These are phyloP conservation scores for Tragelaphus scriptus DNA, from an alignment of 2,113 vertebrate species.

Conservation along the genomic window DNA sequence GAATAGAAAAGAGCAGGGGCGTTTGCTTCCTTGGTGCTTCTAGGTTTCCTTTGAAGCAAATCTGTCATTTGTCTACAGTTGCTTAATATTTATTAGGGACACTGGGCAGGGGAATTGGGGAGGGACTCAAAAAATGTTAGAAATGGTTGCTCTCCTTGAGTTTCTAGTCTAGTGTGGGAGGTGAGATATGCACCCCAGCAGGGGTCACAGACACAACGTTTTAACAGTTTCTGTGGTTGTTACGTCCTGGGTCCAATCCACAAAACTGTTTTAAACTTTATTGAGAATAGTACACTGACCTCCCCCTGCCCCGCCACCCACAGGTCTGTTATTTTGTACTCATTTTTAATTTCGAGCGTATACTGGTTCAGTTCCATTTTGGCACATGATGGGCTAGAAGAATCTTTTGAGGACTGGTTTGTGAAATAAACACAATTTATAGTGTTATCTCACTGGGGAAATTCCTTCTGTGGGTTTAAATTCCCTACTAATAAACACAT, in stretches of 20 bases:
- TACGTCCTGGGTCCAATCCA: not conserved
- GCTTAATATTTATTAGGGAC: not conserved
- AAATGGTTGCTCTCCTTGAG: not conserved
- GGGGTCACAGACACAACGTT: not conserved
- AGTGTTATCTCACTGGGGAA: conserved; percentile 27
- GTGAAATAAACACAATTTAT: conserved; percentile 46
- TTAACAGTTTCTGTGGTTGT: not conserved
- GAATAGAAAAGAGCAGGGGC: not conserved
- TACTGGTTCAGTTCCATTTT: conserved; percentile 17
- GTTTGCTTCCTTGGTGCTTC: not conserved
- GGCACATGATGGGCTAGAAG: not conserved
- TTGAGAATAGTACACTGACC: not conserved
- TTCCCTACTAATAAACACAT: conserved; percentile 1
- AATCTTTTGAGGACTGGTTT: conserved; percentile 16
- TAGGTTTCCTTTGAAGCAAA: not conserved
- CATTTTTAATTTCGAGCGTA: conserved; percentile 21
- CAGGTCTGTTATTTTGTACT: not conserved
- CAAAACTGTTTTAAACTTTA: not conserved
- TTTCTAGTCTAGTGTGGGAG: not conserved
- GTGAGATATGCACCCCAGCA: not conserved
- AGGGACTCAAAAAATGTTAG: not conserved
- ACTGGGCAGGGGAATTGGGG: not conserved
- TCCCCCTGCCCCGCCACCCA: accelerated
- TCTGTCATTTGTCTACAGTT: not conserved
- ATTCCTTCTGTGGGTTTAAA: not conserved